These are phyloP conservation scores for Peromyscus polionotus DNA, from an alignment of 2,113 vertebrate genomes.

Conservation along the genomic window DNA sequence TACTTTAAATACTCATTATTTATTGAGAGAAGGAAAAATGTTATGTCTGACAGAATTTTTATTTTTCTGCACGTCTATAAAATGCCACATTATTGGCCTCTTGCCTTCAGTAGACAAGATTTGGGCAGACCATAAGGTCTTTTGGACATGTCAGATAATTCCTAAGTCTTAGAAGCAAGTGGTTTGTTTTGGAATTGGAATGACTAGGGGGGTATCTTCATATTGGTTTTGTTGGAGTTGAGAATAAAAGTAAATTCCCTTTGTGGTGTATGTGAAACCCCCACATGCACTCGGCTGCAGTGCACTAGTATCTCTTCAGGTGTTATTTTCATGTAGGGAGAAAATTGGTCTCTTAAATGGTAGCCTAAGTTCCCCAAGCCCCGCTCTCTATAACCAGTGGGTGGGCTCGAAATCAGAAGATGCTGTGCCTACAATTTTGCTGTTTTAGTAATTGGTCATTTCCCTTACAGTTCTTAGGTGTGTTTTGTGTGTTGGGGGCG, in stretches of 20 bases:
- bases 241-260: slow-evolving; percentile 31
- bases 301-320: neutral
- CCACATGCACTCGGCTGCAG: neutral
- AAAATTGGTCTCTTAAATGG: neutral
- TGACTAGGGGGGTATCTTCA: neutral
- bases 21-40: slow-evolving; percentile 74
- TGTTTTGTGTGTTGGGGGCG: neutral
- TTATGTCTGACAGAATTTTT: slow-evolving; percentile 53
- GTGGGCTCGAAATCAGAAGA: neutral
- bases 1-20: slow-evolving; percentile 72
- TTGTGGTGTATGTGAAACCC: neutral
- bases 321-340: slow-evolving; percentile 5
- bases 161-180: slow-evolving; percentile 58
- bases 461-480: slow-evolving; percentile 37
- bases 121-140: slow-evolving; percentile 5
- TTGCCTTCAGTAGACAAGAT: slow-evolving; percentile 44
- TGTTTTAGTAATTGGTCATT: slow-evolving; percentile 1
- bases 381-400: slow-evolving; percentile 18
- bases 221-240: slow-evolving; percentile 59
- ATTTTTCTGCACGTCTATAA: slow-evolving; percentile 48
- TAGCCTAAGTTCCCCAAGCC: slow-evolving; percentile 46
- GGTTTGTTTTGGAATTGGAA: slow-evolving; percentile 46
- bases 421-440: neutral
- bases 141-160: slow-evolving; percentile 50
- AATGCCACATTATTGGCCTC: slow-evolving; percentile 51